Percentiles rank a stretch among this genome's conserved stretches.
phyloP scores from a whole-genome alignment of 2,888 invertebrate species.

The Athripsodes cinereus region DNA sequence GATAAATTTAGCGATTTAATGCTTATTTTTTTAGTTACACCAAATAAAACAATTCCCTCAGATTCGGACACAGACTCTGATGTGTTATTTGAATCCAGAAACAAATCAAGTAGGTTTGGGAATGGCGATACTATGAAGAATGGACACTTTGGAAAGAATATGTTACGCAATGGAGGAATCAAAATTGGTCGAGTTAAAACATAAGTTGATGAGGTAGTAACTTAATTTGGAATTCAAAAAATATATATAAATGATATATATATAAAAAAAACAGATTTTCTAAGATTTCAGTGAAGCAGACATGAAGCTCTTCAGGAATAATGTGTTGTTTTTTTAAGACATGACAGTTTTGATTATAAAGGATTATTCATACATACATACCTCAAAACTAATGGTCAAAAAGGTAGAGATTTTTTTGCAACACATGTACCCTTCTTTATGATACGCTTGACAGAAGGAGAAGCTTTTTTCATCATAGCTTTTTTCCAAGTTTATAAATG shows the following conservation, averaged over 20 bases:
- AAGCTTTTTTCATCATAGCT: too few relatives aligned
- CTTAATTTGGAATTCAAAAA: conserved; percentile 11
- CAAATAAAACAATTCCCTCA: conserved; percentile 58
- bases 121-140: conserved; percentile 42
- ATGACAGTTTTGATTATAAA: too few relatives aligned
- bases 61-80: conserved; percentile 83
- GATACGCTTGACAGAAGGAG: too few relatives aligned
- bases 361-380: too few relatives aligned
- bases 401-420: too few relatives aligned
- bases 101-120: conserved; percentile 42
- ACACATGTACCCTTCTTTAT: too few relatives aligned
- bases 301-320: not conserved
- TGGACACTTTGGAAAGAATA: conserved; percentile 53
- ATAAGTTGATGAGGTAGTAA: conserved; percentile 32
- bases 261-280: too few relatives aligned
- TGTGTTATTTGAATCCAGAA: conserved; percentile 72
- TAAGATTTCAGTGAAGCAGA: too few relatives aligned
- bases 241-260: conserved; percentile 1
- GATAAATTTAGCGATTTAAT: not conserved
- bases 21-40: conserved; percentile 44
- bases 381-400: too few relatives aligned
- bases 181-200: conserved; percentile 51
- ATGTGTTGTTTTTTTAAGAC: too few relatives aligned
- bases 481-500: too few relatives aligned
- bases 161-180: conserved; percentile 50